Conservation (phyloP, 2,113 vertebrate species). For the Hiodon alosoides region DNA sequence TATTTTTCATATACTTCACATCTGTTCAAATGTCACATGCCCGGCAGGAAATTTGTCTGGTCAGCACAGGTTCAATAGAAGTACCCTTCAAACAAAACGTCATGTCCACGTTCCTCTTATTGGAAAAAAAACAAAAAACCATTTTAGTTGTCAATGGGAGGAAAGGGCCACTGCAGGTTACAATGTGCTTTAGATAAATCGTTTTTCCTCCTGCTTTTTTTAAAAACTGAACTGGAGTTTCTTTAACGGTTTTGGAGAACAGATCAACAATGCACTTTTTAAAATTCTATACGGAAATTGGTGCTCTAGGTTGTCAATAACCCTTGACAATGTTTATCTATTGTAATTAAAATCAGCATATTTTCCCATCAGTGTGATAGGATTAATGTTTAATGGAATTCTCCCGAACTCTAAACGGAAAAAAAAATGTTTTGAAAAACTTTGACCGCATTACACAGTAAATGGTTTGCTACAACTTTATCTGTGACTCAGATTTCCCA, state of each 20-base stretch:
- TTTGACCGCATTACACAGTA: neutral
- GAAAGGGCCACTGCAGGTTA: constrained; percentile 15
- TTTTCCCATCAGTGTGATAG: neutral
- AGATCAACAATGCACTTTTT: too few relatives aligned
- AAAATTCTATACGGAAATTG: too few relatives aligned
- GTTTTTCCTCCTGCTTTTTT: neutral
- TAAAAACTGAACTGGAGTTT: neutral
- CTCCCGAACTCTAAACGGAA: neutral
- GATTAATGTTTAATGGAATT: too few relatives aligned
- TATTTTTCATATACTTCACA: constrained; percentile 38
- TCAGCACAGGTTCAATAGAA: constrained; percentile 34
- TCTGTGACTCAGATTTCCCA: constrained; percentile 15
- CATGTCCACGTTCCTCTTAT: constrained; percentile 31
- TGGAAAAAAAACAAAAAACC: constrained; percentile 33
- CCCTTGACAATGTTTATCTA: too few relatives aligned
- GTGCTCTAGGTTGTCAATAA: too few relatives aligned
- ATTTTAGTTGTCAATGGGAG: constrained; percentile 34
- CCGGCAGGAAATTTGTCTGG: constrained; percentile 41
- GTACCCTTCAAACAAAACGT: constrained; percentile 22
- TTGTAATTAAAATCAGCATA: too few relatives aligned
- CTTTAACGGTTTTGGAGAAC: neutral
- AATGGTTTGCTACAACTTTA: constrained; percentile 20
- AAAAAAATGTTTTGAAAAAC: neutral
- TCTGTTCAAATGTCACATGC: constrained; percentile 43
- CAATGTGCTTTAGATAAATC: neutral